Base-by-base conservation (phyloP, 2,113 vertebrate genomes). In the Ptyas mucosa region DNA sequence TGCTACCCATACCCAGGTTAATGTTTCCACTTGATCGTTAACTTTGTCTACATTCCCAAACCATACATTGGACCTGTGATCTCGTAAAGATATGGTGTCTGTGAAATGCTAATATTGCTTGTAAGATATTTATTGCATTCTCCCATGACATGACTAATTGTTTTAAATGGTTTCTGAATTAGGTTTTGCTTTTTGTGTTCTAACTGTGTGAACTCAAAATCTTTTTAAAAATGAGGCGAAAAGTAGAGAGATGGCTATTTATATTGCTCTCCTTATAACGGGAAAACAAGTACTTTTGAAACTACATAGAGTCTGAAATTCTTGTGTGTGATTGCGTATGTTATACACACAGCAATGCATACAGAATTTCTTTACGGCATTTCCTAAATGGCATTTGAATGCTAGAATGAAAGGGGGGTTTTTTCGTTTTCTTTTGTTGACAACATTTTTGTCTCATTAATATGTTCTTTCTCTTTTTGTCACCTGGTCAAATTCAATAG, bases 381-480 rank as follows among this genome's bases (percentile, higher is more conserved):
- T 91, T 94, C 92, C 94, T 49, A 52, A 64, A 54, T 93, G 6
- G 52, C 91, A 34, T 91, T 15, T 85, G 34, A 43, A 24, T 46
- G 21, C 90, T 92, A 58, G 24, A 85, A 95, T 94, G 55, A 95
- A 91, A 91, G 88, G 49, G 9, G n/a, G n/a, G n/a, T 5, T 86
- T 87, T 12, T 43, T 92, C 93, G 52, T 15, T 39, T 24, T 64
- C 34, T 91, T 55, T 86, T 93, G 55, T 52, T 92, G 12, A 23
- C 26, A 51, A 49, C 52, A 46, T 64, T 34, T 52, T 21, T 64
- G 20, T n/a, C 61, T 85, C 24, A 54, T 85, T 85, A 57, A 43
- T 57, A 57, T 86, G 3, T 8, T 39, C 29, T 39, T 20, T 55
- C n/a, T 54, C 52, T 89, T 55, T 34, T 43, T 24, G 34, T 58